Evolutionary conservation across 2,888 invertebrate species (phyloP).

Genomic region (Xestia c-nigrum): DNA sequence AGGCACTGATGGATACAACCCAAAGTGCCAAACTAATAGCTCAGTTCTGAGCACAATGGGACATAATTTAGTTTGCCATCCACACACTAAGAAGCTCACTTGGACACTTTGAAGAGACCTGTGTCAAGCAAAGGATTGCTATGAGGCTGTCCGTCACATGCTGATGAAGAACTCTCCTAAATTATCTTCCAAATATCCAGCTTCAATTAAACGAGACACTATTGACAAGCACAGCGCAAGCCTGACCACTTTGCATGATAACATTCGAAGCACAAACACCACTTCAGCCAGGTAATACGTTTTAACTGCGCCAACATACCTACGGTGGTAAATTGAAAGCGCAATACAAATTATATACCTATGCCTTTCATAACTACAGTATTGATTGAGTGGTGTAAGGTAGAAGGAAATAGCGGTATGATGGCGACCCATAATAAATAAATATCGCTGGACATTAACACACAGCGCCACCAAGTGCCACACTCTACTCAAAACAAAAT

Average conservation of each 20-base stretch:
- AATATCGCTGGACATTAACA: too few species aligned
- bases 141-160: background rate
- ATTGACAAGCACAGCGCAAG: background rate
- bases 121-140: background rate
- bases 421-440: background rate
- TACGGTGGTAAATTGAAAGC: constrained; percentile 28
- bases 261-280: background rate
- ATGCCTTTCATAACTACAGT: constrained; percentile 16
- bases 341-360: constrained; percentile 39
- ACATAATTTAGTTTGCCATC: too few species aligned
- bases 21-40: too few species aligned
- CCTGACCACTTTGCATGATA: background rate
- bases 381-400: constrained; percentile 20
- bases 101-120: background rate
- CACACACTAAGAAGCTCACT: background rate
- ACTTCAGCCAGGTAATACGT: background rate
- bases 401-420: background rate
- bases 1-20: too few species aligned
- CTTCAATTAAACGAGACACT: background rate
- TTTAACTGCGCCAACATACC: constrained; percentile 2
- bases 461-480: too few species aligned
- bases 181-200: background rate
- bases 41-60: too few species aligned
- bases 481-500: too few species aligned
- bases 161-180: background rate